Percentiles rank a stretch among this genome's conserved stretches.
These are phyloP conservation scores for Spea multiplicata DNA, from an alignment of 2,113 vertebrate species.

Conservation along the genomic window DNA sequence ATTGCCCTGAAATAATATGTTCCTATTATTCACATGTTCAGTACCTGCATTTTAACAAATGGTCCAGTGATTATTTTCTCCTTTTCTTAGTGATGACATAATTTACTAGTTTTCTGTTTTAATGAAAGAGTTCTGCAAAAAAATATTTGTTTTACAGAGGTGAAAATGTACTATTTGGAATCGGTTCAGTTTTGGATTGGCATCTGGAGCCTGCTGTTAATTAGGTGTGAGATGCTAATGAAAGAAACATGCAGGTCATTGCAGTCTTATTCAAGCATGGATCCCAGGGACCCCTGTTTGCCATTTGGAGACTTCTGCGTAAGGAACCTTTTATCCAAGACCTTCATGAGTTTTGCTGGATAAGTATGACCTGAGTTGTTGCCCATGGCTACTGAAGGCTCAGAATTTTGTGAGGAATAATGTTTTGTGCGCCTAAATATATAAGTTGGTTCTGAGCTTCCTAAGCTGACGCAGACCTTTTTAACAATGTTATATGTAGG, in stretches of 20 bases:
- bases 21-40: not conserved
- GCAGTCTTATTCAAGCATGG: not conserved
- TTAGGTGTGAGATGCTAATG: conserved; percentile 25
- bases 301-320: no score
- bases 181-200: conserved; percentile 12
- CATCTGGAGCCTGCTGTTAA: conserved; percentile 10
- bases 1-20: no score
- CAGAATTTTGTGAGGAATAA: no score
- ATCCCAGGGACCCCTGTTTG: no score
- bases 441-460: no score
- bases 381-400: no score
- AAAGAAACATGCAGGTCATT: conserved; percentile 11
- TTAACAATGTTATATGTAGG: no score
- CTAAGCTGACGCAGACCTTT: no score
- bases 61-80: not conserved
- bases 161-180: conserved; percentile 21
- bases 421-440: no score
- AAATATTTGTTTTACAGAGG: conserved; percentile 11
- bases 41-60: conserved; percentile 9
- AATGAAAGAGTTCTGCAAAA: conserved; percentile 23
- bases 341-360: no score
- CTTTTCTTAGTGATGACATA: conserved; percentile 23
- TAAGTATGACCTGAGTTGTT: no score
- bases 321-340: no score
- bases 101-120: conserved; percentile 40